Base-by-base conservation (phyloP, 2,888 invertebrate species). In the Periphyllus acericola region DNA sequence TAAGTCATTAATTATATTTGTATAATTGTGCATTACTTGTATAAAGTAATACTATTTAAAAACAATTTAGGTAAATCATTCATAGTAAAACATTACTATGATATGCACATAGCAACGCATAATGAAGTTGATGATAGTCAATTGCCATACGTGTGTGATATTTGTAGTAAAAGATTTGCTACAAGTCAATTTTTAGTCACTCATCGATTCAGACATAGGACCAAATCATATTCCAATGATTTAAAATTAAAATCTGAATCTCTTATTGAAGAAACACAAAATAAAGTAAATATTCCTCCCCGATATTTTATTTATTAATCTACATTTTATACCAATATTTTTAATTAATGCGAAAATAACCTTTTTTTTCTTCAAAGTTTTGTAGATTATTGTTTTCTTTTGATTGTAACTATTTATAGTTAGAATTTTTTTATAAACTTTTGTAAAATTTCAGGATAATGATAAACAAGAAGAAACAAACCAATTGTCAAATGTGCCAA, bases 31-130 rank as follows among this genome's bases (percentile, higher is more conserved):
- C 36, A 3, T 55, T 55, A 21, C n/a, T 60, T 71, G 40, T n/a
- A 2, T 40, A 17, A n/a, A 71, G 36, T 19, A 55, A 74, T 40
- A 83, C 60, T 55, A 11, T 34, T 60, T 21, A 60, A 52, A 46
- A 25, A 74, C 36, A 71, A 25, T 71, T 71, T 80, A 89, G 89
- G 89, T 17, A 95, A 94, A 90, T 93, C 93, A 83, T 95, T 95
- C 90, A 93, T 94, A 25, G 94, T 94, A 75, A 94, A 94, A 91
- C 93, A 94, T 90, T 94, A 94, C 90, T 95, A 94, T 90, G 91
- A 94, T 89, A 93, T 94, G 91, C 95, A 95, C 90, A 92, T 94
- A 89, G 90, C 90, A 66, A 90, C 89, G 40, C 91, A 91, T 85
- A 83, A 75, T 21, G 89, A 89, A 19, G 78, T 79, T 21, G 89